Base-by-base conservation (phyloP, 2,797 vertebrate genomes). In the Naso thynnoides region DNA sequence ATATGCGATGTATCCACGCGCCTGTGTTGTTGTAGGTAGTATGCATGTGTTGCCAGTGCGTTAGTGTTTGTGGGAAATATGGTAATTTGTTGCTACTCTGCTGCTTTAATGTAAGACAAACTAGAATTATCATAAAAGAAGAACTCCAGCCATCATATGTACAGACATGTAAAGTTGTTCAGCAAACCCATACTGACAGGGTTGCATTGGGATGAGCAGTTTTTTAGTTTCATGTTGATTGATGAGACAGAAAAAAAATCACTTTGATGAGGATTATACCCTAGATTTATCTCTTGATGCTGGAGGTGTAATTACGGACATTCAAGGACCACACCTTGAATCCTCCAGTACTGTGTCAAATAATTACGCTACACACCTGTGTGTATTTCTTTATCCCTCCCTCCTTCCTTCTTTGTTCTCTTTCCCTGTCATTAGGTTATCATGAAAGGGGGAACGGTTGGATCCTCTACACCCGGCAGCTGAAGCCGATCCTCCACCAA, bases 241-340 rank as follows among this genome's bases (percentile, higher is more conserved):
- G 10, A 14, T 50, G 70, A 27, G 54, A 54, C 67, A 56, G 15
- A 26, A 69, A 24, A 29, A 31, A 41, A 50, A 68, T 47, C 13
- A 23, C n/a, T 23, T 33, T 63, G 36, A 59, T 1, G 5, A 15
- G 44, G 68, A 66, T 63, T 55, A 67, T 4, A 24, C n/a, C 44
- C 7, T 19, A 58, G 56, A 49, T 48, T 29, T n/a, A 33, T 53
- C 21, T 4, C 7, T n/a, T 10, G 24, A 8, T 38, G 6, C 8
- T 36, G 1, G 5, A 72, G 36, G 29, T 45, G 1, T 69, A 66
- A 84, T 75, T 21, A 69, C 26, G 36, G 41, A 58, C 47, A 45
- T n/a, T 64, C 3, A 50, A 16, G 64, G 19, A 49, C 58, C n/a
- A 31, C 73, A 87, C 76, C 75, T 86, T 68, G 47, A 39, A 55